phyloP scores from a whole-genome alignment of 2,113 vertebrate species.

The Lepisosteus osseus region DNA sequence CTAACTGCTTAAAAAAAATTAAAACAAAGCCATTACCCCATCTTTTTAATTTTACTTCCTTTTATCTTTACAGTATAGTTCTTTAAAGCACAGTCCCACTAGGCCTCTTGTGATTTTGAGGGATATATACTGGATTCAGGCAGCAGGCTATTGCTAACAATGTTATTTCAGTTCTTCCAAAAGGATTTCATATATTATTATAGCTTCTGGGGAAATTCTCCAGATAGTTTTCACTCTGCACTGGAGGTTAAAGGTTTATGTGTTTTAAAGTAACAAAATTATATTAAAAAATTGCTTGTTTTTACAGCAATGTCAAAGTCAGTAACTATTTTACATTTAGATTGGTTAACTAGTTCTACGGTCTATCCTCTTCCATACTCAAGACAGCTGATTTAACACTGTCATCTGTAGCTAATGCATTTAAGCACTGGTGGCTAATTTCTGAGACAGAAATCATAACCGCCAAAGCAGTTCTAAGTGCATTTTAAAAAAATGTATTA shows the following conservation, averaged over 20 bases:
- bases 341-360: not conserved
- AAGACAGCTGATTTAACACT: not conserved
- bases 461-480: not conserved
- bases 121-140: slow-evolving; percentile 30
- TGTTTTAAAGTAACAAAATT: slow-evolving; percentile 48
- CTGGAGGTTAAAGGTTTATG: slow-evolving; percentile 26
- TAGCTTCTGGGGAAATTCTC: slow-evolving; percentile 53
- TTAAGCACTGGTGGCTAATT: not conserved
- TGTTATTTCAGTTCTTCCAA: slow-evolving; percentile 54
- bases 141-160: slow-evolving; percentile 52
- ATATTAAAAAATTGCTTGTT: not conserved
- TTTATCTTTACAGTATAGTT: slow-evolving; percentile 23
- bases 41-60: slow-evolving; percentile 6
- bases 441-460: not conserved
- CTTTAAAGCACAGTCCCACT: slow-evolving; percentile 49
- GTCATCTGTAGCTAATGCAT: not conserved
- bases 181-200: slow-evolving; percentile 56
- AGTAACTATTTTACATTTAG: no score
- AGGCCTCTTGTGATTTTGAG: slow-evolving; percentile 44
- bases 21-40: not conserved
- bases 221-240: slow-evolving; percentile 40
- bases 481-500: no score
- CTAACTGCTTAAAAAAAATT: not conserved
- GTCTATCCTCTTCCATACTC: not conserved
- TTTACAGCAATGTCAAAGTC: slow-evolving; percentile 1